Base-by-base conservation (phyloP, 2,113 vertebrate genomes). In the Saimiri boliviensis region DNA sequence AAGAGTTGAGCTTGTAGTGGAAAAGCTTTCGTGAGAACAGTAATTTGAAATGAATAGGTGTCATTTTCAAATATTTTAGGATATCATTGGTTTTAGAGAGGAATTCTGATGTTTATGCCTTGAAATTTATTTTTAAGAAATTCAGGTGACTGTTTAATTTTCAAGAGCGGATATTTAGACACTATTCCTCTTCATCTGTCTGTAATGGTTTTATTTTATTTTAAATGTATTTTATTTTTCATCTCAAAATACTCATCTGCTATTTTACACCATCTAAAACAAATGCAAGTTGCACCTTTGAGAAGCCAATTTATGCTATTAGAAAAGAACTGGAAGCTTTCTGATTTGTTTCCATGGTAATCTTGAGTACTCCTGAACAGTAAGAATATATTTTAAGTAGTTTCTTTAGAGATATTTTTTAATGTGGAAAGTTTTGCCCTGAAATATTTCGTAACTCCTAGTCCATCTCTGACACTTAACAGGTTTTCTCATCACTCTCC, bases 401-500 rank as follows among this genome's bases (percentile, higher is more conserved):
- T 96, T 96, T 97, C 70, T 93, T 89, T 85, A 86, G 89, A 93
- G 86, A 83, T 82, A 80, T 20, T 45, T 92, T 92, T 87, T 71
- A 66, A 85, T 68, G 95, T 94, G 97, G 97, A 97, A 98, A 96
- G 89, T 89, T 93, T 81, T 97, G 87, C 47, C 86, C 95, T 97
- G 37, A 96, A 94, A 40, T 90, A 66, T 97, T 96, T 90, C 85
- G 74, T 96, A 76, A 40, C 54, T 98, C 91, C 87, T 96, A 82
- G 95, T 98, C 66, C 96, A 92, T 98, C 89, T 93, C 73, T 88
- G 98, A 96, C 97, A 94, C 97, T 97, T 95, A 79, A 60, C 97
- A 97, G 98, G 76, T 97, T 95, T 97, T 97, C 97, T 98, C 97
- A 19, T 83, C 96, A 90, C 76, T 70, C 91, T 93, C 93, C 96